Evolutionary conservation across 2,113 vertebrate genomes (phyloP).

Genomic region (Nematolebias whitei): DNA sequence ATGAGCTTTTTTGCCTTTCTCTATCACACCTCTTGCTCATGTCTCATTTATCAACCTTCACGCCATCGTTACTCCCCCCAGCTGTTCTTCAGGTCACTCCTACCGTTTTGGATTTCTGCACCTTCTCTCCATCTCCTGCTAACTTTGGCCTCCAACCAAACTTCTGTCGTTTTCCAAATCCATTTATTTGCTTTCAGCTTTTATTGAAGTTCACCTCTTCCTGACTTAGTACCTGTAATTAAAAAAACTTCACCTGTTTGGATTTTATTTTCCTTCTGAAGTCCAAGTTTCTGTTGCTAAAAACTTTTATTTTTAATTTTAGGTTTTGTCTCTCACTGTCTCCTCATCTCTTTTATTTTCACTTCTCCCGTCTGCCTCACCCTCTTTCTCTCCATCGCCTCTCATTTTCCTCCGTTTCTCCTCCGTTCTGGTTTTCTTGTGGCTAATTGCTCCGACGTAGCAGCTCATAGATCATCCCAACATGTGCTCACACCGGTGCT

Average conservation of each 20-base stretch:
- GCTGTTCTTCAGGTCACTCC: constrained; percentile 49
- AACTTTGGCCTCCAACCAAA: constrained; percentile 41
- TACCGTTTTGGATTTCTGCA: constrained; percentile 46
- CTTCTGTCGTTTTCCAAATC: constrained; percentile 19
- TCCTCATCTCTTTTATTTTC: background rate
- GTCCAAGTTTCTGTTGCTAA: constrained; percentile 4
- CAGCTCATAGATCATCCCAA: constrained; percentile 69
- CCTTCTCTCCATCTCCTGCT: constrained; percentile 55
- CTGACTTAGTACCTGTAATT: background rate
- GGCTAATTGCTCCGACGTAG: constrained; percentile 60
- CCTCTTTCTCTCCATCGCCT: constrained; percentile 15
- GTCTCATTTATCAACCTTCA: constrained; percentile 15
- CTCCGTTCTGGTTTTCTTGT: constrained; percentile 47
- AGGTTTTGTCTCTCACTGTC: background rate
- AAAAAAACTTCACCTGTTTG: constrained; percentile 16
- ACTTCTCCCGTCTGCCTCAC: background rate
- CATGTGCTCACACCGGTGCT: constrained; percentile 52
- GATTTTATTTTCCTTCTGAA: constrained; percentile 7
- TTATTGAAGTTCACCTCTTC: constrained; percentile 4
- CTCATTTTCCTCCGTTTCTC: background rate
- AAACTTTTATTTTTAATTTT: constrained; percentile 12
- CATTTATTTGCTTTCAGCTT: constrained; percentile 35
- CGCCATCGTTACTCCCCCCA: constrained; percentile 27
- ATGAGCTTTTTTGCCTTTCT: background rate
- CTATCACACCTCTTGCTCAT: constrained; percentile 3